Evolutionary conservation across 1,140 invertebrate species (phyloP), one percentile per base, ranked within the genome.

Genomic region (Euwallacea fornicatus): DNA sequence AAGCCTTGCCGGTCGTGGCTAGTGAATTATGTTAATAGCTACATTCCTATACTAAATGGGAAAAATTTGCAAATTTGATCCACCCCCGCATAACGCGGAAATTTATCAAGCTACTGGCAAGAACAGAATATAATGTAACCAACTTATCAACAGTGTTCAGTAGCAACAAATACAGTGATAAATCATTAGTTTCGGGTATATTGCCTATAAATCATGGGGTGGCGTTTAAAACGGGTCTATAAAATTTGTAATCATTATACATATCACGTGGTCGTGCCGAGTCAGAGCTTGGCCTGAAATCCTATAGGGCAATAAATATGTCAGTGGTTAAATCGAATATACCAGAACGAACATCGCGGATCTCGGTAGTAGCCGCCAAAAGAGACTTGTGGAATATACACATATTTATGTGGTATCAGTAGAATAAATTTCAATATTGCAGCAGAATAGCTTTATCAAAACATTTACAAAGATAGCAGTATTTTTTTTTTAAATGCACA

Each of bases 231-330:
- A 59, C 56, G 56, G 56, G 56, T 59, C 56, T 59, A 59, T 42
- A 59, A 59, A 59, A 59, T 59, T 59, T 33, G 56, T 59, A 59
- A 59, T 59, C 56, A 59, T 59, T 59, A 59, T 59, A 59, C 56
- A 59, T 59, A 59, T 59, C 56, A 59, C 56, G 56, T 59, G 56
- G 56, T 33, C 33, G 56, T 55, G 53, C 53, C n/a, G 53, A 10
- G 53, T n/a, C 53, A 55, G 13, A 41, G 56, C 56, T 11, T n/a
- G 15, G 56, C 56, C 42, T 41, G 33, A 59, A 59, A 59, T 59
- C 56, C 56, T 59, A 41, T 59, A 59, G 56, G 56, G 56, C 56
- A n/a, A 59, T 59, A 59, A 59, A 59, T 59, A 16, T 59, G 42
- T 59, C 56, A 59, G 56, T 41, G 11, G 42, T 13, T 8, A 10